Evolutionary conservation across 2,113 vertebrate genomes (phyloP), one percentile per base, ranked within the genome.

Genomic region (Ariopsis seemanni): DNA sequence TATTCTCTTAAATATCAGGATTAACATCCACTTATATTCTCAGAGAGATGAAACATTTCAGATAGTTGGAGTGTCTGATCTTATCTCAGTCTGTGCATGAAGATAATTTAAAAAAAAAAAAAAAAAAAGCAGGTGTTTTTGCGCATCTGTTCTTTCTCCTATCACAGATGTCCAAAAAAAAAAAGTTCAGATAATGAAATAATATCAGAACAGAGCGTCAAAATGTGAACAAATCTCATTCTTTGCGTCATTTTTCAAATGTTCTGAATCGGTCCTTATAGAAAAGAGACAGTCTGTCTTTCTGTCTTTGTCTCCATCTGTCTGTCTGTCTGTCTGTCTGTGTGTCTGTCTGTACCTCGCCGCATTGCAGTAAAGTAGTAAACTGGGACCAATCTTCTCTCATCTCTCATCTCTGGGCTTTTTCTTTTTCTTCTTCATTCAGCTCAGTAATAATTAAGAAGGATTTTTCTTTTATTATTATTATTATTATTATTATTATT

Each of bases 361-460:
- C 90, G 88, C 90, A 90, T 83, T 90, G 88, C 88, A 90, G 88
- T 87, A 87, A 87, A 81, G 87, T 87, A 86, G 79, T 90, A 90
- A 90, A 90, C 53, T 63, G 34, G 15, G 63, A 57, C 63, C 42
- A 42, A 42, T 42, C 42, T 42, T 42, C 42, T 42, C 34, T 42
- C 34, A 42, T 42, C 34, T 42, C 75, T 77, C 75, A 7, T 22
- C 30, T 42, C 12, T 82, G 5, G 48, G 1, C 18, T 48, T 34
- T 58, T 10, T 48, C 18, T 62, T 60, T 10, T 50, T 25, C 30
- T 62, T 42, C 42, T 42, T 42, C 42, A 42, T 42, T 42, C 42
- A 42, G 17, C 15, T 48, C 50, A 4, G 48, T n/a, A 22, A 50
- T 27, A 15, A 67, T 27, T 14, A 53, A 10, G 71, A 77, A 12